Percentiles rank a stretch among this genome's conserved stretches.
phyloP scores from a whole-genome alignment of 2,113 vertebrate genomes.

The Ctenomys sociabilis region DNA sequence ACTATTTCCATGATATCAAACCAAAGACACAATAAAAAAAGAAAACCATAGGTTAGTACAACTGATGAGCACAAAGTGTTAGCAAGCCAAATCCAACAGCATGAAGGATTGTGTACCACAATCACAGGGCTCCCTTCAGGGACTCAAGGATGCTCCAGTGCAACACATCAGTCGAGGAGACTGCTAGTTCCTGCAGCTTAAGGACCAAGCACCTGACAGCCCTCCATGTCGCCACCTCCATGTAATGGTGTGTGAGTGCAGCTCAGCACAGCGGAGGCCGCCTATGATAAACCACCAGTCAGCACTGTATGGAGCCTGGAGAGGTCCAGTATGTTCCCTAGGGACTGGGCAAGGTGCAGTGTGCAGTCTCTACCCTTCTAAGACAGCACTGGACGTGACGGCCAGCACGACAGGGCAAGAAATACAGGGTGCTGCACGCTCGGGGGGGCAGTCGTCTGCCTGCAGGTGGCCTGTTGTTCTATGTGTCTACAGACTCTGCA shows the following conservation, averaged over 20 bases:
- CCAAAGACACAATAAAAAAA: background rate
- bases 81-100: background rate
- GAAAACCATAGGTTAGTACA: background rate
- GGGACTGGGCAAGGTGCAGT: background rate
- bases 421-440: too few species aligned
- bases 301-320: background rate
- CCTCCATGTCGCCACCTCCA: background rate
- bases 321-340: too few species aligned
- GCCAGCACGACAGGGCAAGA: background rate
- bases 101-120: background rate
- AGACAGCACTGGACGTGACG: background rate
- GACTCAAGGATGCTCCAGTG: background rate
- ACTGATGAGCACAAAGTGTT: background rate
- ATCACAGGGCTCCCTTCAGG: too few species aligned
- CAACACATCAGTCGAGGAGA: background rate
- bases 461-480: background rate
- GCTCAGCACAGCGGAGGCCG: background rate
- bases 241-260: too few species aligned
- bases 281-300: background rate
- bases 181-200: background rate
- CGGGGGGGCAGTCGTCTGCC: background rate
- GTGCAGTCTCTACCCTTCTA: background rate
- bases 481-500: background rate
- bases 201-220: background rate
- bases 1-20: background rate